These are phyloP conservation scores for Hippocampus zosterae DNA, from an alignment of 2,113 vertebrate genomes.

Conservation along the genomic window DNA sequence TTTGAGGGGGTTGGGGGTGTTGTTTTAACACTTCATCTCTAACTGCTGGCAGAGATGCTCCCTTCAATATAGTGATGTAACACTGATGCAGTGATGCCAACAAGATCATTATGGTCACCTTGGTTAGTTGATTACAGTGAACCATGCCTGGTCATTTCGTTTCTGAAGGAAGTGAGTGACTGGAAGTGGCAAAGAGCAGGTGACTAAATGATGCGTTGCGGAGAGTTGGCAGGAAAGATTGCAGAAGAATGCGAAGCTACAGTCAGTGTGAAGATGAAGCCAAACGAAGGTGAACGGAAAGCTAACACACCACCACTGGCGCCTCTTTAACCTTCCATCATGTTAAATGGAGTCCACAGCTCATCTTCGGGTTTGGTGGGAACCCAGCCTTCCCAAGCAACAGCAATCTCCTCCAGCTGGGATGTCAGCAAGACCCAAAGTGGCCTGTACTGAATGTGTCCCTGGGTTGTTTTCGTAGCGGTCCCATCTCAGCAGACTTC, in stretches of 20 bases:
- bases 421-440: constrained; percentile 48
- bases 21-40: too few relatives aligned
- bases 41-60: background rate
- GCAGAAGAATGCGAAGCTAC: constrained; percentile 52
- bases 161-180: constrained; percentile 21
- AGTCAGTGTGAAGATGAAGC: constrained; percentile 42
- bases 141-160: constrained; percentile 5
- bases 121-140: constrained; percentile 1
- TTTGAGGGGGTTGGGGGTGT: too few relatives aligned
- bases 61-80: constrained; percentile 1
- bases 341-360: constrained; percentile 20
- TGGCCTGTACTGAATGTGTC: constrained; percentile 48
- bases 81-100: constrained; percentile 28
- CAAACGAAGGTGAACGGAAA: constrained; percentile 41
- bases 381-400: constrained; percentile 18
- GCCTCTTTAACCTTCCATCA: constrained; percentile 35
- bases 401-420: constrained; percentile 27
- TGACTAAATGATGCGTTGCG: constrained; percentile 49
- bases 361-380: constrained; percentile 7
- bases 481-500: constrained; percentile 47
- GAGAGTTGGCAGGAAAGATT: constrained; percentile 54
- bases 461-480: constrained; percentile 27
- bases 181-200: constrained; percentile 37
- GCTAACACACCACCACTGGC: constrained; percentile 41
- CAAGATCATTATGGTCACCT: constrained; percentile 11